Evolutionary conservation across 2,797 vertebrate genomes (phyloP).

Genomic region (Falco novaeseelandiae): DNA sequence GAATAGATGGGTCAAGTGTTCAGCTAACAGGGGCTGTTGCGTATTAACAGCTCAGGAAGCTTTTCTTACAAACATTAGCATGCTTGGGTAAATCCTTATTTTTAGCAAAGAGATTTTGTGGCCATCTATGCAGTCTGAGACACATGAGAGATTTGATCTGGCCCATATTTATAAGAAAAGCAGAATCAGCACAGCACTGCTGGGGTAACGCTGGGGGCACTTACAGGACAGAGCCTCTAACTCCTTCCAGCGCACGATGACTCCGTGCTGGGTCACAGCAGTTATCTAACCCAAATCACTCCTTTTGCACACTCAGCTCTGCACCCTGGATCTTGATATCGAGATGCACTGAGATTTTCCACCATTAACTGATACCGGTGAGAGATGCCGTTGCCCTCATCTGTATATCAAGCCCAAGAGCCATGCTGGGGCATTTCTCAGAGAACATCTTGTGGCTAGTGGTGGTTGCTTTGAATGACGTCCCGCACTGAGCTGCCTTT

Average conservation of each 20-base stretch:
- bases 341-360: not conserved
- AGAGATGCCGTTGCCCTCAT: not conserved
- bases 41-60: not conserved
- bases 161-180: not conserved
- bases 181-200: not conserved
- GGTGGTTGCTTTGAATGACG: not conserved
- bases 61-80: accelerated
- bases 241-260: accelerated
- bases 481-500: accelerated
- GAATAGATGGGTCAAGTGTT: not conserved
- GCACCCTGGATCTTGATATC: accelerated
- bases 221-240: not conserved
- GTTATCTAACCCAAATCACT: accelerated
- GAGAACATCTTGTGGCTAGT: not conserved
- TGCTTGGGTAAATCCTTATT: not conserved
- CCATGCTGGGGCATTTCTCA: accelerated
- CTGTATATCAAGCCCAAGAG: not conserved
- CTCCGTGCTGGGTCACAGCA: accelerated
- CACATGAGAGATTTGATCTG: not conserved
- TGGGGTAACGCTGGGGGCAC: accelerated
- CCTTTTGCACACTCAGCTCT: accelerated
- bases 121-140: not conserved
- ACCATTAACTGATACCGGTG: not conserved
- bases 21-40: not conserved
- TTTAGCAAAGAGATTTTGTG: not conserved